A percentile compares a stretch with the other conserved stretches of the same genome.
These are phyloP conservation scores for Acridotheres tristis DNA, from an alignment of 2,797 vertebrate genomes.

Conservation along the genomic window DNA sequence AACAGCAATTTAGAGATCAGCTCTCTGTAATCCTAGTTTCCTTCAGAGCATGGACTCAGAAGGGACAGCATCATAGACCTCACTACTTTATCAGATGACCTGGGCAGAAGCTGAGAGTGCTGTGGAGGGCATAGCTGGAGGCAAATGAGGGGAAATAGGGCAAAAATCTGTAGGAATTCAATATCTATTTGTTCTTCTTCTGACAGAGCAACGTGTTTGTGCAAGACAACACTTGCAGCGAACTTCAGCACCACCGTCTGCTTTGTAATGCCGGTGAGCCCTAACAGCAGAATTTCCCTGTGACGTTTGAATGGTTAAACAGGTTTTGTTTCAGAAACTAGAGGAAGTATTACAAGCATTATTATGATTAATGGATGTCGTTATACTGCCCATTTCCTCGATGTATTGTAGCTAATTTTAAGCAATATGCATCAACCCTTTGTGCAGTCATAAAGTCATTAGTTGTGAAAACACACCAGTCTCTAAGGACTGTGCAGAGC, in stretches of 20 bases:
- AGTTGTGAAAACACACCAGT: not conserved
- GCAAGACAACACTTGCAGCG: fast-evolving
- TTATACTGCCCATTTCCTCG: not conserved
- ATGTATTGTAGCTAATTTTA: not conserved
- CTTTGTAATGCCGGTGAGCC: not conserved
- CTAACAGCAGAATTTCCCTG: not conserved
- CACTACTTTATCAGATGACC: not conserved
- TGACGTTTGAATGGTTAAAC: not conserved
- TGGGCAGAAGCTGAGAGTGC: not conserved
- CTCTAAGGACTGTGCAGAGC: not conserved
- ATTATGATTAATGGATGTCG: not conserved
- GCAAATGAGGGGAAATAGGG: not conserved
- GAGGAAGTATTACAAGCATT: not conserved
- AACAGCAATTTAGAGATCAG: not conserved
- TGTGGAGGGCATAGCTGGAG: not conserved
- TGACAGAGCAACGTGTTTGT: not conserved
- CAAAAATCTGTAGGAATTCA: not conserved
- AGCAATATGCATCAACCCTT: not conserved
- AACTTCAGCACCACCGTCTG: not conserved
- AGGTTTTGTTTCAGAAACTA: not conserved
- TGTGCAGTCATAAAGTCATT: not conserved
- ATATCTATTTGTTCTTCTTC: not conserved
- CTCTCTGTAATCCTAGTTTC: not conserved
- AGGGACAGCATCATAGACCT: not conserved
- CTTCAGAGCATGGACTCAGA: not conserved